phyloP scores from a whole-genome alignment of 2,113 vertebrate genomes.

The Vicugna pacos region DNA sequence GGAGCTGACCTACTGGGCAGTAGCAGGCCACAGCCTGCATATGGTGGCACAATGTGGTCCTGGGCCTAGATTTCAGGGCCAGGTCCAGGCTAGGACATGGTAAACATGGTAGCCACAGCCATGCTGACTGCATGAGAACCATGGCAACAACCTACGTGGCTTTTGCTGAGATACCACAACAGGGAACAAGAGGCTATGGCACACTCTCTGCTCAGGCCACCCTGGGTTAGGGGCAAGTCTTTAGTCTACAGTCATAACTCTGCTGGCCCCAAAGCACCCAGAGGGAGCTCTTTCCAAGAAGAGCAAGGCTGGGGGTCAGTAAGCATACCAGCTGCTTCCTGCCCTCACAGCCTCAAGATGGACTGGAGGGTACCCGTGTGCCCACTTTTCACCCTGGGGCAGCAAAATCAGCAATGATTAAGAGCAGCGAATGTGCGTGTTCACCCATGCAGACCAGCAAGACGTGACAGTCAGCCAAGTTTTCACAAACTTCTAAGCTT shows the following conservation, averaged over 20 bases:
- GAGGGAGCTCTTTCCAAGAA: not conserved
- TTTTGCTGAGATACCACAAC: not conserved
- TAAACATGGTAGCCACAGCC: not conserved
- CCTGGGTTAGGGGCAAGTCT: not conserved
- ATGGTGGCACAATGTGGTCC: rapidly evolving
- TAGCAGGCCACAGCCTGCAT: not conserved
- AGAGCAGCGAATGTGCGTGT: rapidly evolving
- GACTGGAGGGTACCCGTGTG: not conserved
- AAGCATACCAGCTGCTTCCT: not conserved
- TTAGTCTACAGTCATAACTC: not conserved
- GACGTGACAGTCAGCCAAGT: not conserved
- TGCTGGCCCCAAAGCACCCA: not conserved
- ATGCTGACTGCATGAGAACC: not conserved
- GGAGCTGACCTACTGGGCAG: not conserved
- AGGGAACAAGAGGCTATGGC: not conserved
- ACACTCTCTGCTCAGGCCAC: not conserved
- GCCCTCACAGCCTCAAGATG: not conserved
- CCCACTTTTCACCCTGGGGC: not conserved
- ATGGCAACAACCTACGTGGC: rapidly evolving
- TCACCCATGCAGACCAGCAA: not conserved
- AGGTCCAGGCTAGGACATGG: not conserved
- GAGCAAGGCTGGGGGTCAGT: not conserved
- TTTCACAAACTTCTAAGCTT: not conserved
- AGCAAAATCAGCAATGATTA: not conserved
- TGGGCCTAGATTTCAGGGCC: not conserved